phyloP scores from a whole-genome alignment of 2,888 invertebrate species.

The Habroteleia sp. region DNA sequence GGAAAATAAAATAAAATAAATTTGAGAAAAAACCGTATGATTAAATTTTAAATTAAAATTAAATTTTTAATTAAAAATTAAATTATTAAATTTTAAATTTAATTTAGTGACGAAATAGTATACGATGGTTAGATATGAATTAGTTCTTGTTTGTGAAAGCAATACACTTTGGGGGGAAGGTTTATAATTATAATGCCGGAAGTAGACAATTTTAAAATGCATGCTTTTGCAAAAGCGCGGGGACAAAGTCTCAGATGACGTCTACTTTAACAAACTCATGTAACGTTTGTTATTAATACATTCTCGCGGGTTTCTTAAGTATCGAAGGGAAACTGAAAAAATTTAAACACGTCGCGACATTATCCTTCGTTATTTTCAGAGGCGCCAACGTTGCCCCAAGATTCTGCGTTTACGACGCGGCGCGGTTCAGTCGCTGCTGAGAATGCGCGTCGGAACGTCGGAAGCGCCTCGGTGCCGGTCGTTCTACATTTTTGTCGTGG shows the following conservation, averaged over 20 bases:
- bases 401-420: slow-evolving; percentile 40
- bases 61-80: too few relatives aligned
- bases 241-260: background rate
- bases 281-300: slow-evolving; percentile 14
- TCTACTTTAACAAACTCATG: background rate
- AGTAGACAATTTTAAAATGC: too few relatives aligned
- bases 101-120: too few relatives aligned
- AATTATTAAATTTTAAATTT: too few relatives aligned
- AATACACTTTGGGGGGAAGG: too few relatives aligned
- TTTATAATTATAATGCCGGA: too few relatives aligned
- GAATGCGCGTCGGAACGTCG: slow-evolving; percentile 59
- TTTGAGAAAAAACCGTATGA: too few relatives aligned
- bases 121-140: too few relatives aligned
- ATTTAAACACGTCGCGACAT: slow-evolving; percentile 59
- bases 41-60: too few relatives aligned
- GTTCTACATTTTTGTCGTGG: slow-evolving; percentile 34
- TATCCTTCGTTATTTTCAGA: slow-evolving; percentile 70
- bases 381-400: slow-evolving; percentile 53
- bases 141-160: too few relatives aligned
- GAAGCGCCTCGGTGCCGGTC: slow-evolving; percentile 53
- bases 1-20: too few relatives aligned
- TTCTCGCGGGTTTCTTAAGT: slow-evolving; percentile 11
- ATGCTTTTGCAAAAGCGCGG: background rate
- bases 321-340: slow-evolving; percentile 27
- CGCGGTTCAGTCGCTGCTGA: slow-evolving; percentile 55